Evolutionary conservation across 2,797 vertebrate species (phyloP).

Genomic region (Melanotaenia parkinsoni): DNA sequence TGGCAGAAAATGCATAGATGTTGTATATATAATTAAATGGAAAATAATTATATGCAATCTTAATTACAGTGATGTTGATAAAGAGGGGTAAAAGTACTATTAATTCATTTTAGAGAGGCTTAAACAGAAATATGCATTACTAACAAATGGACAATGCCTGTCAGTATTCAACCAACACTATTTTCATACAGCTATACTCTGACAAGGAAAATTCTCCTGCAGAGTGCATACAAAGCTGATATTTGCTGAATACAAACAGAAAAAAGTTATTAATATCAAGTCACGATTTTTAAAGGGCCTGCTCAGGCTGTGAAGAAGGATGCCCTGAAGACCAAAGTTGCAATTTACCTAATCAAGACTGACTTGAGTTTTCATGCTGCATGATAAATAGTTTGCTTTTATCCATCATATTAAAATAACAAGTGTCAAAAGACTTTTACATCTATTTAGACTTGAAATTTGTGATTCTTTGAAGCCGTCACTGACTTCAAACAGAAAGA

Average conservation of each 20-base stretch:
- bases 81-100: not conserved
- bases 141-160: not conserved
- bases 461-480: slow-evolving; percentile 9
- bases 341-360: slow-evolving; percentile 33
- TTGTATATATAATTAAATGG: not conserved
- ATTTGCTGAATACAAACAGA: slow-evolving; percentile 42
- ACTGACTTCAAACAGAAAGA: slow-evolving; percentile 16
- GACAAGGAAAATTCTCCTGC: not conserved
- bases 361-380: slow-evolving; percentile 31
- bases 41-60: too few relatives aligned
- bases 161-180: not conserved
- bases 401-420: slow-evolving; percentile 26
- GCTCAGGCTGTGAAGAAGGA: slow-evolving; percentile 23
- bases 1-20: not conserved
- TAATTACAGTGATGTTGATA: slow-evolving; percentile 2
- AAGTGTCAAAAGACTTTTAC: slow-evolving; percentile 19
- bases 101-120: not conserved
- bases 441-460: slow-evolving; percentile 23
- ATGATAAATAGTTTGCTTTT: slow-evolving; percentile 50
- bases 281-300: slow-evolving; percentile 37
- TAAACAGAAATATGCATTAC: slow-evolving; percentile 7
- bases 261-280: slow-evolving; percentile 26
- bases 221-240: slow-evolving; percentile 1
- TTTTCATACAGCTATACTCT: slow-evolving; percentile 1
- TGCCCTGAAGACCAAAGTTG: not conserved